Conservation (phyloP, 2,797 vertebrate genomes). For the Microchirus variegatus region DNA sequence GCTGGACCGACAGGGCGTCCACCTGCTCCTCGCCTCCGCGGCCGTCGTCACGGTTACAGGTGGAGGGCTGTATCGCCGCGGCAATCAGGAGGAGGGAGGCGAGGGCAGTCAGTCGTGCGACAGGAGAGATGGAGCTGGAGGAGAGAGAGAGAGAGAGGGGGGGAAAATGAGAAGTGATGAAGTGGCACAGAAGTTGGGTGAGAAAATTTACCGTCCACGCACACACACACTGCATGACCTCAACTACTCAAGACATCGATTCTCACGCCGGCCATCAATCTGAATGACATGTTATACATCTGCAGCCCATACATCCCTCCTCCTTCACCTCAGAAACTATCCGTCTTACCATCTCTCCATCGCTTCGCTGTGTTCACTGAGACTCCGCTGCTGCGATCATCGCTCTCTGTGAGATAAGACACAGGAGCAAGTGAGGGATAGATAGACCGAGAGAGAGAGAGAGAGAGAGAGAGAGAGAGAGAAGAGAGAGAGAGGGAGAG, state of each 20-base stretch:
- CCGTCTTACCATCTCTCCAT: slow-evolving; percentile 87
- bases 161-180: slow-evolving; percentile 39
- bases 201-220: slow-evolving; percentile 50
- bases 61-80: slow-evolving; percentile 69
- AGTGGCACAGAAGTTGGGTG: slow-evolving; percentile 53
- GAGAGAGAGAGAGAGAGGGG: slow-evolving; percentile 43
- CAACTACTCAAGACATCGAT: slow-evolving; percentile 64
- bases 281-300: slow-evolving; percentile 64
- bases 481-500: slow-evolving; percentile 50
- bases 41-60: slow-evolving; percentile 77
- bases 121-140: slow-evolving; percentile 84
- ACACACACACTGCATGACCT: slow-evolving; percentile 54
- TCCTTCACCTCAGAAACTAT: slow-evolving; percentile 51
- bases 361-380: slow-evolving; percentile 83
- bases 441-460: slow-evolving; percentile 36
- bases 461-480: slow-evolving; percentile 39
- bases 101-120: slow-evolving; percentile 77
- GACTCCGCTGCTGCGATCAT: slow-evolving; percentile 80
- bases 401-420: slow-evolving; percentile 72
- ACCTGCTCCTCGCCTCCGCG: slow-evolving; percentile 71
- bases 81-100: slow-evolving; percentile 77
- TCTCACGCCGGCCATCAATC: slow-evolving; percentile 58
- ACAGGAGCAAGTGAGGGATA: slow-evolving; percentile 51
- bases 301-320: slow-evolving; percentile 36
- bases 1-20: slow-evolving; percentile 69